Evolutionary conservation across 2,888 invertebrate species (phyloP), one percentile per base, ranked within the genome.

Genomic region (Agrotis ipsilon): DNA sequence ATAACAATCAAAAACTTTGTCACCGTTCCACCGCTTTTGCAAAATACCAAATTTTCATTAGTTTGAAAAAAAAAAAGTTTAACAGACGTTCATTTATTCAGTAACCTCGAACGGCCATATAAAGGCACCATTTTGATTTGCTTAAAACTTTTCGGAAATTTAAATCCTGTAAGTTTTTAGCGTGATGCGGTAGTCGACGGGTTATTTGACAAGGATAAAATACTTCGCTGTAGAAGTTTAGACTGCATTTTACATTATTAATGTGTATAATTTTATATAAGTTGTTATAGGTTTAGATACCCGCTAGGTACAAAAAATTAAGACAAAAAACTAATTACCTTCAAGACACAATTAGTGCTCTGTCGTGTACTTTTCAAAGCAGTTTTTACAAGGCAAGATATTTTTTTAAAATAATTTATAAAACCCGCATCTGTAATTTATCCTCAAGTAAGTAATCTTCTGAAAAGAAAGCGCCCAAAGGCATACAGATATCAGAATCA

Each of bases 41-140:
- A 62, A 85, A 89, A 89, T 88, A 89, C 89, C 70, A 90, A 89
- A 87, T 86, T 88, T 90, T 89, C 86, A 88, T 88, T 85, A 86
- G 72, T 83, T 78, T 70, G 68, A 77, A 75, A 87, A 88, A 84
- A 88, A 88, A 84, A 88, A 88, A 88, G 84, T 79, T 80, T 78
- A 80, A 79, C 75, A 63, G 58, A 69, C 71, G 57, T 75, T 88
- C 69, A 87, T 86, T 88, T 87, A 88, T 89, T 89, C 84, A 89
- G 27, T 58, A 79, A 68, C 70, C 58, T 68, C 59, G 48, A 48
- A 75, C 52, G 66, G 52, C 45, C 65, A 19, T 72, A 79, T 75
- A 73, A 69, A 75, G 65, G 62, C 57, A 71, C 52, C 18, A 4
- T 60, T 81, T 78, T 72, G 70, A 80, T 83, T 84, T 76, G 46